Percentiles rank a stretch among this genome's conserved stretches.
phyloP scores from a whole-genome alignment of 2,113 vertebrate genomes.

The Bettongia penicillata region DNA sequence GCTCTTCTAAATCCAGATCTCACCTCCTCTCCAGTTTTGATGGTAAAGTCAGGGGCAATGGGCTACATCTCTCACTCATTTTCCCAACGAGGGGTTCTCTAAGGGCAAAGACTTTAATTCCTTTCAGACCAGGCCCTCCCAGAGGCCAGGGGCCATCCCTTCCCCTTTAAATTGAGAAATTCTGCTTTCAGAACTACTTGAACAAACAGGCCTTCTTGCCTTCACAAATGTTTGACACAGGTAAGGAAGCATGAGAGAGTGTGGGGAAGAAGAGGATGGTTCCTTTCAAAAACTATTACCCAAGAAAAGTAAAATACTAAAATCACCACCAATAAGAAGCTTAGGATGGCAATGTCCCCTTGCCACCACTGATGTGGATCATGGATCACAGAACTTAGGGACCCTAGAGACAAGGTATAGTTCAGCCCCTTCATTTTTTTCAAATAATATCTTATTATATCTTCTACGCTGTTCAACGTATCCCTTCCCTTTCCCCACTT shows the following conservation, averaged over 20 bases:
- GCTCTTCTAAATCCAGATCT: not conserved
- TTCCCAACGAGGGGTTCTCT: not conserved
- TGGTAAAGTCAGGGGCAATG: not conserved
- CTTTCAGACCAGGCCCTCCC: not conserved
- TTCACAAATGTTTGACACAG: not conserved
- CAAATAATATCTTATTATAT: not conserved
- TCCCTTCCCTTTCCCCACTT: not conserved
- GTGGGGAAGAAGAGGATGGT: not conserved
- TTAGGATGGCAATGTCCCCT: not conserved
- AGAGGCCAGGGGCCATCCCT: not conserved
- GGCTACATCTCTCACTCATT: not conserved
- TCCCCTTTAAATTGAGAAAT: not conserved
- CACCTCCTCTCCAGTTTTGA: not conserved
- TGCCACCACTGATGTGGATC: not conserved
- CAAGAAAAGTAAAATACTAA: not conserved
- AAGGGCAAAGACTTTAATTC: not conserved
- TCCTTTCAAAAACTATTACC: not conserved
- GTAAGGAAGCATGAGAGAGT: not conserved
- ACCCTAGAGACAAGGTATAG: not conserved
- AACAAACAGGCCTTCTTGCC: not conserved
- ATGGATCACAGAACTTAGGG: not conserved
- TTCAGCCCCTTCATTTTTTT: not conserved
- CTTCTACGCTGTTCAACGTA: not conserved
- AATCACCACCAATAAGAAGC: not conserved
- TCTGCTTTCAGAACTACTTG: not conserved